A percentile compares a stretch with the other conserved stretches of the same genome.
Evolutionary conservation across 1,140 invertebrate genomes (phyloP).

Genomic region (Drosophila arizonae): DNA sequence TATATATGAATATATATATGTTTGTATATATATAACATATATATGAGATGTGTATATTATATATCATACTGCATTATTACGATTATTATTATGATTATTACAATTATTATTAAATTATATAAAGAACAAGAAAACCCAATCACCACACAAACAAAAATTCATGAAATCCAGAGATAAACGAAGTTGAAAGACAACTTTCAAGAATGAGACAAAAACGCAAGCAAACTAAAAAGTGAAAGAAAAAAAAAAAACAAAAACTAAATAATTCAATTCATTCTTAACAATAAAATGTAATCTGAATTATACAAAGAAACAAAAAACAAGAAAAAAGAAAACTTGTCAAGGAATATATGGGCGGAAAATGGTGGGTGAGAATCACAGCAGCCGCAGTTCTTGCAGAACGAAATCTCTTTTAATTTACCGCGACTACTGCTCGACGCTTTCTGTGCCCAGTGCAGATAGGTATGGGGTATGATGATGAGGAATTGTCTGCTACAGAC

Average conservation of each 20-base stretch:
- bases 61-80: conserved; percentile 73
- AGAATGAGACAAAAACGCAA: conserved; percentile 16
- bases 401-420: background rate
- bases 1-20: conserved; percentile 26
- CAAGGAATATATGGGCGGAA: background rate
- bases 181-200: conserved; percentile 26
- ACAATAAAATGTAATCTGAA: conserved; percentile 82
- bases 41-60: conserved; percentile 18
- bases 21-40: conserved; percentile 32
- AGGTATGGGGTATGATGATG: no score
- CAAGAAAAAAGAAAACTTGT: conserved; percentile 12
- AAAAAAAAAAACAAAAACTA: conserved; percentile 38
- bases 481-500: no score
- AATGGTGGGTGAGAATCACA: background rate
- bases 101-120: conserved; percentile 56
- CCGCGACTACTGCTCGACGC: background rate
- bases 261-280: conserved; percentile 82
- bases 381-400: background rate
- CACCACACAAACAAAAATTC: conserved; percentile 29
- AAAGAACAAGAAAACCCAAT: conserved; percentile 25
- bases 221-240: conserved; percentile 19
- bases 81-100: conserved; percentile 67
- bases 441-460: no score
- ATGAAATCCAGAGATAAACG: conserved; percentile 19
- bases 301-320: conserved; percentile 67